A percentile compares a stretch with the other conserved stretches of the same genome.
Conservation (phyloP, 1,140 invertebrate species). For the Cardiocondyla obscurior region DNA sequence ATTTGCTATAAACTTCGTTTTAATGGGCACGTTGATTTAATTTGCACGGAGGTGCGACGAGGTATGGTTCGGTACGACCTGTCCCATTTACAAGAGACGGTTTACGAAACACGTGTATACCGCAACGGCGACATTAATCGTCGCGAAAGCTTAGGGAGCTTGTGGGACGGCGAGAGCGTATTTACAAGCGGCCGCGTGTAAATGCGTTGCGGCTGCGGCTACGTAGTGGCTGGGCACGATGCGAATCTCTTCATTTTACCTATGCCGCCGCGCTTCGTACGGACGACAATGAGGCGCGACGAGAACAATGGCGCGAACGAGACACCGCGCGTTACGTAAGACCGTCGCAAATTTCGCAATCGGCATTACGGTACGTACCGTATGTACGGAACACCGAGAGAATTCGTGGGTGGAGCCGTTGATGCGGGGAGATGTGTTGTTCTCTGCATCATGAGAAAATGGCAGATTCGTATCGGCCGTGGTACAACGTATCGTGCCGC, state of each 20-base stretch:
- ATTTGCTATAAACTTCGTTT: constrained; percentile 41
- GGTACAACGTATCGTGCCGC: not conserved
- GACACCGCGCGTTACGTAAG: constrained; percentile 61
- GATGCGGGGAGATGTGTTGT: constrained; percentile 29
- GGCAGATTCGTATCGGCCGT: constrained; percentile 63
- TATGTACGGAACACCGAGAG: not conserved
- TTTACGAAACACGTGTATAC: constrained; percentile 32
- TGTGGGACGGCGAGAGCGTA: constrained; percentile 45
- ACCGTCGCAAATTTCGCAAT: constrained; percentile 61
- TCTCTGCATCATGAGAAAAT: constrained; percentile 61
- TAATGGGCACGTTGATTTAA: constrained; percentile 41
- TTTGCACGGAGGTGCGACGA: constrained; percentile 46
- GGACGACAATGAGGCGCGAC: constrained; percentile 35
- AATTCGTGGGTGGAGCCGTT: constrained; percentile 63
- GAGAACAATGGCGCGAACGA: constrained; percentile 64
- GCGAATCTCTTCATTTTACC: constrained; percentile 52
- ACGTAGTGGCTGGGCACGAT: not conserved
- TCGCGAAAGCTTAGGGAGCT: constrained; percentile 34
- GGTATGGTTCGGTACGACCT: not conserved
- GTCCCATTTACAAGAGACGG: constrained; percentile 21
- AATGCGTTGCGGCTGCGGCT: not conserved
- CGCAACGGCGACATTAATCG: constrained; percentile 25
- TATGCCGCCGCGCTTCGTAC: constrained; percentile 15
- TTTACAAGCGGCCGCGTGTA: constrained; percentile 28
- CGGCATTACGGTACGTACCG: not conserved